These are phyloP conservation scores for Barbus barbus DNA, from an alignment of 2,113 vertebrate species.

Conservation along the genomic window DNA sequence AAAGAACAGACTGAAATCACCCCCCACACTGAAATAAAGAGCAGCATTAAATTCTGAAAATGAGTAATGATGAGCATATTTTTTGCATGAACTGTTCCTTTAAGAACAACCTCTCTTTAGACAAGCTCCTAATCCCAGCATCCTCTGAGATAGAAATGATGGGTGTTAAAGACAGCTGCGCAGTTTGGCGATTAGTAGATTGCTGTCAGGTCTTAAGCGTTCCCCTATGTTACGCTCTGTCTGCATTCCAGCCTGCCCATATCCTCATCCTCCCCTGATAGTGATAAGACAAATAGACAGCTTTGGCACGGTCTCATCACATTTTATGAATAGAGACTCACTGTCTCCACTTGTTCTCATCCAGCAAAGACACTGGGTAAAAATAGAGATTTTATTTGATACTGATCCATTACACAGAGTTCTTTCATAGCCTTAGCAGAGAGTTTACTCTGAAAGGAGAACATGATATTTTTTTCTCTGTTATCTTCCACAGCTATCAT, in stretches of 20 bases:
- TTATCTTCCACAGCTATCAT: constrained; percentile 27
- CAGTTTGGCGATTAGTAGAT: constrained; percentile 32
- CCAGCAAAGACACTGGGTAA: constrained; percentile 35
- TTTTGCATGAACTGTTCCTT: background rate
- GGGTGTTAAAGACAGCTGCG: constrained; percentile 25
- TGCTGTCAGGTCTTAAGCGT: constrained; percentile 33
- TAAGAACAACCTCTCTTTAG: constrained; percentile 15
- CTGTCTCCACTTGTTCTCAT: constrained; percentile 50
- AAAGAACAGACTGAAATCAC: no score
- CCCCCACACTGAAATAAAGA: no score
- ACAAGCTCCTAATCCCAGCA: background rate
- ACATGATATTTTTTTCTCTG: constrained; percentile 27
- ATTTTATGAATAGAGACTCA: constrained; percentile 57
- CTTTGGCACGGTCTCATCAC: constrained; percentile 62
- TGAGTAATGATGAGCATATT: background rate
- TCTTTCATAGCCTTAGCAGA: constrained; percentile 13
- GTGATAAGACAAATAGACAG: constrained; percentile 45
- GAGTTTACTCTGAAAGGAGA: background rate
- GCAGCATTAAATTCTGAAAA: background rate
- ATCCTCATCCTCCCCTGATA: constrained; percentile 26
- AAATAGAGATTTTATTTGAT: constrained; percentile 40
- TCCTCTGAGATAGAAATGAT: constrained; percentile 18
- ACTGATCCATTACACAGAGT: background rate
- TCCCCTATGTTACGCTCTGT: constrained; percentile 43
- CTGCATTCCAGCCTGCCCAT: constrained; percentile 47